Percentiles rank a stretch among this genome's conserved stretches.
Conservation (phyloP, 2,888 invertebrate species). For the Esperia sulphurella region DNA sequence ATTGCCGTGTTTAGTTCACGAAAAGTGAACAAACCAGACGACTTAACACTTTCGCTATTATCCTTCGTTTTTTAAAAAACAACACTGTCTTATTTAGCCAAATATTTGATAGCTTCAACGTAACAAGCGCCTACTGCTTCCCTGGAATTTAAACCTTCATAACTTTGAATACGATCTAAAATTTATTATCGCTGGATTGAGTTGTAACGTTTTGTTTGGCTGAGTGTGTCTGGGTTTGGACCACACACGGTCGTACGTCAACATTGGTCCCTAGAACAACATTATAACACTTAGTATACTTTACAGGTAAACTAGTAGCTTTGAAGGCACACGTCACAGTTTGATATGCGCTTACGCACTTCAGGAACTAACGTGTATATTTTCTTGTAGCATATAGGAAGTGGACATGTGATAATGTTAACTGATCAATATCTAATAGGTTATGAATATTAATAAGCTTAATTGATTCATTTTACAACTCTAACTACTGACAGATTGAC, state of each 20-base stretch:
- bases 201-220: slow-evolving; percentile 29
- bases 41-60: slow-evolving; percentile 72
- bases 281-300: slow-evolving; percentile 73
- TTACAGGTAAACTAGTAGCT: slow-evolving; percentile 73
- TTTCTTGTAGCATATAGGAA: slow-evolving; percentile 15
- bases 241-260: slow-evolving; percentile 74
- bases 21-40: slow-evolving; percentile 53
- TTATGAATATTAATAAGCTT: slow-evolving; percentile 1
- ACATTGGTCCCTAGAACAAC: slow-evolving; percentile 71
- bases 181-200: slow-evolving; percentile 18
- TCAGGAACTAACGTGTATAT: slow-evolving; percentile 11
- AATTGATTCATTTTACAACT: slow-evolving; percentile 4
- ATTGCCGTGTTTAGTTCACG: slow-evolving; percentile 42
- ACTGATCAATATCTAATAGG: slow-evolving; percentile 1
- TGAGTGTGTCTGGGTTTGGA: slow-evolving; percentile 38
- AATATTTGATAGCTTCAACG: slow-evolving; percentile 20
- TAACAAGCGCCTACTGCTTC: slow-evolving; percentile 13
- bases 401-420: background rate
- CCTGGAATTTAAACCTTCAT: slow-evolving; percentile 24
- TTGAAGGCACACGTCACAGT: slow-evolving; percentile 46
- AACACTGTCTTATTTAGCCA: slow-evolving; percentile 58
- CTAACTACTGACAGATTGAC: background rate
- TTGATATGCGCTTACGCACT: slow-evolving; percentile 29
- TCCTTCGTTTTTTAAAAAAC: slow-evolving; percentile 55
- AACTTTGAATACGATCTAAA: slow-evolving; percentile 30